These are phyloP conservation scores for Chrysolina americana DNA, from an alignment of 2,888 invertebrate genomes.

Conservation along the genomic window DNA sequence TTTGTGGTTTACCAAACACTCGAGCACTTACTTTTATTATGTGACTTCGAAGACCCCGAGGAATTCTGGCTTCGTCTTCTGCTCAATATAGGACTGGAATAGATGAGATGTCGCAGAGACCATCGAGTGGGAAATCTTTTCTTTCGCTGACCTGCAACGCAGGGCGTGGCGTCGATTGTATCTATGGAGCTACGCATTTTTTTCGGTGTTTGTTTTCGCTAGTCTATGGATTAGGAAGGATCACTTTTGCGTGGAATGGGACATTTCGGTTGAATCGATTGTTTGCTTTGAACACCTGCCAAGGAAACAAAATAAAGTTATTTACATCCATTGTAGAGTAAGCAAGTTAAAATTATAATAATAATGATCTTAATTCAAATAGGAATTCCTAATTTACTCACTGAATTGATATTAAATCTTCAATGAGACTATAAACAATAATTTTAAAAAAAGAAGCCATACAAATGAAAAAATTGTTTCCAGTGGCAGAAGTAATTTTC, in stretches of 20 bases:
- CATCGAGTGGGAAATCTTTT: conserved; percentile 72
- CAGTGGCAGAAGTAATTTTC: too few relatives aligned
- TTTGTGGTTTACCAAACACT: background rate
- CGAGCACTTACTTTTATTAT: conserved; percentile 46
- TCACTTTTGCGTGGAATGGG: conserved; percentile 9
- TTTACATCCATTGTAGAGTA: too few relatives aligned
- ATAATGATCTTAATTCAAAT: too few relatives aligned
- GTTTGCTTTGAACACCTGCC: conserved; percentile 17
- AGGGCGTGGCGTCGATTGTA: conserved; percentile 58
- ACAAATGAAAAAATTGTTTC: too few relatives aligned
- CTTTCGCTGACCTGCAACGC: conserved; percentile 65
- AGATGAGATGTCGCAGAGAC: conserved; percentile 79
- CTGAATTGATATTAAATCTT: too few relatives aligned
- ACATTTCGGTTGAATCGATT: conserved; percentile 8
- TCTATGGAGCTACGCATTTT: conserved; percentile 54
- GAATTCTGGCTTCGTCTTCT: conserved; percentile 71
- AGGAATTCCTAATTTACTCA: too few relatives aligned
- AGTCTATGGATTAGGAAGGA: background rate
- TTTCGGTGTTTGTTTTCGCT: background rate
- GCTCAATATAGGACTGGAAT: conserved; percentile 80
- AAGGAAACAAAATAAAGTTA: conserved; percentile 9
- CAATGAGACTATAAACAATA: too few relatives aligned
- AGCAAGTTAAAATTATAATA: too few relatives aligned
- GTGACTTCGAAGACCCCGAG: conserved; percentile 60
- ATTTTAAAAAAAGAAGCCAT: too few relatives aligned